phyloP scores from a whole-genome alignment of 2,113 vertebrate genomes.

The Puntigrus tetrazona region DNA sequence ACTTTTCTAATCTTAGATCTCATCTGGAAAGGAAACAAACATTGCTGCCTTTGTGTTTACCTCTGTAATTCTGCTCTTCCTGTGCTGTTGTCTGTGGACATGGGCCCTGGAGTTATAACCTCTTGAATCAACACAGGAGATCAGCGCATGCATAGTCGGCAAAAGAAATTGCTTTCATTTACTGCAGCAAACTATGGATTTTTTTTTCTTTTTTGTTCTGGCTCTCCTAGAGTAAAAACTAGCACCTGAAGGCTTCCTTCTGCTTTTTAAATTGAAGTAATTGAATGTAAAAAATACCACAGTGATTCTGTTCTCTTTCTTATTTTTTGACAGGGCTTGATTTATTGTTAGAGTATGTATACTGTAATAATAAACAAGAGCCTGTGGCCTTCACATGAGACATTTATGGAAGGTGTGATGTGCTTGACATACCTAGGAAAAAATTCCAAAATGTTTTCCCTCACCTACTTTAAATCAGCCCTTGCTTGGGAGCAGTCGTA shows the following conservation, averaged over 20 bases:
- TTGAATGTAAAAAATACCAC: constrained; percentile 56
- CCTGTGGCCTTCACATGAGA: constrained; percentile 58
- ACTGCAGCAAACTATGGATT: constrained; percentile 67
- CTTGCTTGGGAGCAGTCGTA: constrained; percentile 17
- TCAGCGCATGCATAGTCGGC: constrained; percentile 55
- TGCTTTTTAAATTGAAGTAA: constrained; percentile 61
- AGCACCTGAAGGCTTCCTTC: constrained; percentile 56
- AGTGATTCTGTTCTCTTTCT: constrained; percentile 52
- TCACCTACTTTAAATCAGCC: constrained; percentile 30
- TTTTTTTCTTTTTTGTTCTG: constrained; percentile 52
- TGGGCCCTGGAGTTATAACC: constrained; percentile 56
- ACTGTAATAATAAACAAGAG: constrained; percentile 53
- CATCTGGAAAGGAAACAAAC: constrained; percentile 42
- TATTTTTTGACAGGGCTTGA: constrained; percentile 54
- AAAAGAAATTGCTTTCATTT: constrained; percentile 71
- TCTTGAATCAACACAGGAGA: constrained; percentile 69
- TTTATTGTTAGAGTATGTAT: constrained; percentile 58
- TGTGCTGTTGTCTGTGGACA: constrained; percentile 48
- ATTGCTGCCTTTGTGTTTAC: constrained; percentile 48
- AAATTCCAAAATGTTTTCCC: constrained; percentile 23
- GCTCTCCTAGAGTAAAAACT: constrained; percentile 52
- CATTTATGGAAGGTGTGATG: constrained; percentile 31
- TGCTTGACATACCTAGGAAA: constrained; percentile 42
- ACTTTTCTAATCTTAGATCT: constrained; percentile 50
- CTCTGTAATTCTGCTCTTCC: constrained; percentile 45